Conservation (phyloP, 2,797 vertebrate species). For the Pantherophis alleghaniensis region DNA sequence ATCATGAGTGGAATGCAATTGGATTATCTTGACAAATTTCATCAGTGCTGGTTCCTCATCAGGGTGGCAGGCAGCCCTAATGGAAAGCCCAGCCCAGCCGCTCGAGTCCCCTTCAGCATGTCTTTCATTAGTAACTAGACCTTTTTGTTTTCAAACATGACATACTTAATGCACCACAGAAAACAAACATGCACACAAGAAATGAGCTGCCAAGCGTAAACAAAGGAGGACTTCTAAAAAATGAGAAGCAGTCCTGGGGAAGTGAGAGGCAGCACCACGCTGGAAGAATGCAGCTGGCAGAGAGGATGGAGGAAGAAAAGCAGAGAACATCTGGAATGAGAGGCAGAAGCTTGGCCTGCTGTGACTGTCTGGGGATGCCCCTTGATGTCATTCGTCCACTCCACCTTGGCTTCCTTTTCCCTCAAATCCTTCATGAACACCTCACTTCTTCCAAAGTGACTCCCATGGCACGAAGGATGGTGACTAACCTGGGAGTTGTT, state of each 20-base stretch:
- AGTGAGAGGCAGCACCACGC: neutral
- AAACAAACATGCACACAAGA: neutral
- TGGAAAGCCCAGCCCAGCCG: neutral
- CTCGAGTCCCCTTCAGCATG: neutral
- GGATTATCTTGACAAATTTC: slow-evolving; percentile 47
- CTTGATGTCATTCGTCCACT: neutral
- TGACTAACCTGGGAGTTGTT: neutral
- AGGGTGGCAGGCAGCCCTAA: neutral
- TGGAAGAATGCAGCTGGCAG: neutral
- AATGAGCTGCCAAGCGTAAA: neutral
- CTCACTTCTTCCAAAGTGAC: neutral
- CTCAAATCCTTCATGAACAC: neutral
- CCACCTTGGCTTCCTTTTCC: neutral
- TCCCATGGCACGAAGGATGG: neutral
- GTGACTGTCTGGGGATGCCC: neutral
- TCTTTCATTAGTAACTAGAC: neutral
- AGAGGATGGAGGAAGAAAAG: neutral
- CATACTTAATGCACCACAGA: neutral
- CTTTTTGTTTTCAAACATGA: neutral
- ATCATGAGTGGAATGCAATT: neutral
- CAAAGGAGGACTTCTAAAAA: slow-evolving; percentile 20
- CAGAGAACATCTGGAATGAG: neutral
- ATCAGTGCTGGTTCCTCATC: neutral
- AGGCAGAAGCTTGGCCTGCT: neutral
- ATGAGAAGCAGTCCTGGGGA: slow-evolving; percentile 9